Evolutionary conservation across 1,140 invertebrate genomes (phyloP), one percentile per base, ranked within the genome.

Genomic region (Callitettix versicolor): DNA sequence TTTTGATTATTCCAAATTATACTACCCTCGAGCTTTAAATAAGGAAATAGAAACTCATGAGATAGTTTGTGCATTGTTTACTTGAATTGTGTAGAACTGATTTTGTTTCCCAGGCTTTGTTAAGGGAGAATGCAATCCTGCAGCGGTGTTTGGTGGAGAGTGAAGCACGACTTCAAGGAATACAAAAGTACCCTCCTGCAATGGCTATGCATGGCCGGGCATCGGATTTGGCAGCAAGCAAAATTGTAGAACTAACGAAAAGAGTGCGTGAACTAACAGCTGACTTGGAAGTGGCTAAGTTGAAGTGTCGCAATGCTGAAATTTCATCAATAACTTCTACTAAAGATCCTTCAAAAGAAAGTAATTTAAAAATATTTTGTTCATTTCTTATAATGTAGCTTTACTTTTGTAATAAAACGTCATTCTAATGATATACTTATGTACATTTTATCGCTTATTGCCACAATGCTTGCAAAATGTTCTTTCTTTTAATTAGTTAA

Each of bases 171-270:
- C 34, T 55, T 26, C 33, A 22, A 1, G 54, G 41, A 4, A 44
- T 46, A 15, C n/a, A 34, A 21, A 55, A 55, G 44, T 55, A 44
- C 22, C 54, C 54, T n/a, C 54, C 54, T 1, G 54, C 40, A 1
- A 40, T 55, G 21, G 44, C 54, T 1, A 22, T 34, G 3, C 54
- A 55, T 9, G 60, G 60, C 1, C 17, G 57, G 17, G 52, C 60
- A 18, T 59, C 57, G 3, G 60, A 69, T 36, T 5, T 69, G 26
- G 66, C 62, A 30, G 64, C 64, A 14, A 60, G 61, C 11, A 76
- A 73, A 60, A 69, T 75, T 41, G 67, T 70, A 0, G 72, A 76
- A 60, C 58, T 76, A 14, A 71, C 68, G 50, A 75, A 73, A 59
- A 70, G 68, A 60, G 65, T 71, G 5, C 61, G 70, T 58, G 70